Evolutionary conservation across 2,797 vertebrate genomes (phyloP).

Genomic region (Myotis myotis): DNA sequence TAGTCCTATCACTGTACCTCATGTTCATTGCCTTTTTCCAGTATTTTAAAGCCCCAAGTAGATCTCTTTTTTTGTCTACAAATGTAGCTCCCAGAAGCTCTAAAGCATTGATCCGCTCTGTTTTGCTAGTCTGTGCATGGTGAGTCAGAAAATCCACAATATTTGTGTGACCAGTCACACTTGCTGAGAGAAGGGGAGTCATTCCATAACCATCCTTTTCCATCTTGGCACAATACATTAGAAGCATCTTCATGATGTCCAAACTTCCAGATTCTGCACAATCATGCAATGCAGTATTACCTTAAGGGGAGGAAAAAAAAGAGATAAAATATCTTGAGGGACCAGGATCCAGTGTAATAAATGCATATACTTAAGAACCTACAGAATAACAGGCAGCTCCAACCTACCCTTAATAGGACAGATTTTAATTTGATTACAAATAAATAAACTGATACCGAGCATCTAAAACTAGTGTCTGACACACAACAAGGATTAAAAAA

Average conservation of each 20-base stretch:
- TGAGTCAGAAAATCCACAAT: constrained; percentile 97
- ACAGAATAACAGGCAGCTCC: constrained; percentile 5
- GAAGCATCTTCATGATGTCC: constrained; percentile 98
- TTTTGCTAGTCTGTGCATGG: constrained; percentile 93
- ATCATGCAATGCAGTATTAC: constrained; percentile 97
- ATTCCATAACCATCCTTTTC: constrained; percentile 98
- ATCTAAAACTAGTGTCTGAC: constrained; percentile 1
- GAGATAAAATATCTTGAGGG: constrained; percentile 16
- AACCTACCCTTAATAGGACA: not conserved
- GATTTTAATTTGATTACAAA: constrained; percentile 5
- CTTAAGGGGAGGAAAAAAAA: constrained; percentile 80
- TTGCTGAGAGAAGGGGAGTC: constrained; percentile 98
- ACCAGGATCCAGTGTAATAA: constrained; percentile 10
- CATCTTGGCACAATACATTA: constrained; percentile 97
- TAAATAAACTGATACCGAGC: not conserved
- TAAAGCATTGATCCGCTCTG: constrained; percentile 93
- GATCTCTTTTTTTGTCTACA: constrained; percentile 98
- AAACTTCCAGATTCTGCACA: constrained; percentile 98
- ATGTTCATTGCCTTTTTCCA: constrained; percentile 99
- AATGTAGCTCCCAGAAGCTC: constrained; percentile 98
- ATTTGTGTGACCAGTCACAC: constrained; percentile 98
- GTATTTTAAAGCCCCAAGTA: constrained; percentile 97
- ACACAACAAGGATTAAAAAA: not conserved
- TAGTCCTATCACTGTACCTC: constrained; percentile 92
- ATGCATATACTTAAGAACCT: not conserved